Conservation (phyloP, 2,797 vertebrate species). For the Glyptemys insculpta region DNA sequence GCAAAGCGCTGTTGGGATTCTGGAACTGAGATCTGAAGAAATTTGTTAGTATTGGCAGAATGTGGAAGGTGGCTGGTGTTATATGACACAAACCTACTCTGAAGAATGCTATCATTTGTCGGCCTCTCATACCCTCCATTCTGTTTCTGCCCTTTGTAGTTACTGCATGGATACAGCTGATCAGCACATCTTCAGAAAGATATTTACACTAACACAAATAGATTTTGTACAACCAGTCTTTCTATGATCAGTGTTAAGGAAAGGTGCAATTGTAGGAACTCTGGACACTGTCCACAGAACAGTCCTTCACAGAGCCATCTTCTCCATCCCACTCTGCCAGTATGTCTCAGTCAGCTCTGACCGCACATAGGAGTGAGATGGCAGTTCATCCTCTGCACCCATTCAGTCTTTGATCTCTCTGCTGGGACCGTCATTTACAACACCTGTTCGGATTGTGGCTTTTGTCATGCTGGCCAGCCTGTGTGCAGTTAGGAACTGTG, state of each 20-base stretch:
- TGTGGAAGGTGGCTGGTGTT: fast-evolving
- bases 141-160: not conserved
- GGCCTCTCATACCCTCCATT: not conserved
- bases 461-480: not conserved
- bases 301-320: not conserved
- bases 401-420: not conserved
- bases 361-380: fast-evolving
- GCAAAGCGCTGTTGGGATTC: not conserved
- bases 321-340: not conserved
- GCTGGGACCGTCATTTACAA: not conserved
- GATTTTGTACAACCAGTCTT: not conserved
- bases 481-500: not conserved
- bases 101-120: not conserved
- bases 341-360: not conserved
- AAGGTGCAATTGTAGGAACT: not conserved
- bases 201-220: not conserved
- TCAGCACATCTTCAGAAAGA: not conserved
- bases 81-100: not conserved
- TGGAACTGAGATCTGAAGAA: fast-evolving
- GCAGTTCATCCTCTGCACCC: not conserved
- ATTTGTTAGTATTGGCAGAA: not conserved
- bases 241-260: not conserved
- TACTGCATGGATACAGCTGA: not conserved
- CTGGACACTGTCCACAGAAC: not conserved
- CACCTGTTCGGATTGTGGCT: not conserved